Base-by-base conservation (phyloP, 2,797 vertebrate genomes). In the Knipowitschia caucasica region DNA sequence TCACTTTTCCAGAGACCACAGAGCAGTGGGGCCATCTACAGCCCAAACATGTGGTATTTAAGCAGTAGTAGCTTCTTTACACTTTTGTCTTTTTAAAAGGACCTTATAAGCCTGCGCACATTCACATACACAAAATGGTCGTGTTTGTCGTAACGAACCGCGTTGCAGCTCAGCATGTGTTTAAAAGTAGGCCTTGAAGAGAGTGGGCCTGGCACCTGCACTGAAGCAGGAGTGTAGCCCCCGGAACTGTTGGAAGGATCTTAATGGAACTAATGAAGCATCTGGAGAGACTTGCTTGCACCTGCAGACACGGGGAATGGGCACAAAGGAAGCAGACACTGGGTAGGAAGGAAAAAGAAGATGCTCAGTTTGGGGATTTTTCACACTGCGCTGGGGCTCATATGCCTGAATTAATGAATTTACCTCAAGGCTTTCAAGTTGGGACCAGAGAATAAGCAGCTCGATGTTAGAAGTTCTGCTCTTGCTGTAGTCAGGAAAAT, bases 191-290 rank as follows among this genome's bases (percentile, higher is more conserved):
- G 53, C 38, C 50, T 44, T 53, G 34, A 64, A 58, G 50, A 20
- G n/a, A 27, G 24, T 17, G 30, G 54, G 52, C 3, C 20, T 34
- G n/a, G 2, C 33, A 50, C 55, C 59, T 52, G 40, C 64, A 64
- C 12, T 62, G 60, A 18, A 68, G 63, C 50, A 65, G 35, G 18
- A 18, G 20, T 42, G 35, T 31, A 59, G 58, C 70, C 68, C 55
- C 44, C 70, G 74, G 63, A 71, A 34, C 25, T 33, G 33, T 57
- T 71, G 42, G 49, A 62, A 40, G 55, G 26, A 43, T 56, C 39
- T 68, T 81, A 63, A 77, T 69, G 58, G 52, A 73, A 24, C 73
- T 80, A 84, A 87, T 83, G 71, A 83, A 77, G 67, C 12, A 6
- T 78, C 77, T 59, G 70, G 79, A 77, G 77, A 82, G 56, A 68